phyloP scores from a whole-genome alignment of 2,888 invertebrate species.

The Dascillus cervinus region DNA sequence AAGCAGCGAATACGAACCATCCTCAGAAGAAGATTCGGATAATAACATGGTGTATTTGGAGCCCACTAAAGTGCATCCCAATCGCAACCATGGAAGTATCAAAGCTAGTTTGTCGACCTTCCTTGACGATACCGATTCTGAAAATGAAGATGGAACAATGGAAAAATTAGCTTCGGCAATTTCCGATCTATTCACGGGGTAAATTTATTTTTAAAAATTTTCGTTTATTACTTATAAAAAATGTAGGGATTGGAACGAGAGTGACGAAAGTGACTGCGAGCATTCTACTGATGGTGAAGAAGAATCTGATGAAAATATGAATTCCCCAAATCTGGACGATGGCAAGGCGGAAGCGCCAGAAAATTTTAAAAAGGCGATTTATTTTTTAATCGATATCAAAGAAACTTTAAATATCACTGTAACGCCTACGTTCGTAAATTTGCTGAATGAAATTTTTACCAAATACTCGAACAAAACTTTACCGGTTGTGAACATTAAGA shows the following conservation, averaged over 20 bases:
- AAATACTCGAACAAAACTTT: slow-evolving; percentile 40
- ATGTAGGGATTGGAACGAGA: slow-evolving; percentile 41
- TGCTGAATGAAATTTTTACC: slow-evolving; percentile 40
- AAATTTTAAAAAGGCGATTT: slow-evolving; percentile 48
- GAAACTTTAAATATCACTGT: slow-evolving; percentile 61
- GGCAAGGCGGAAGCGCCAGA: slow-evolving; percentile 13
- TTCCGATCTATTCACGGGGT: slow-evolving; percentile 70
- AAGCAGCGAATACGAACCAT: slow-evolving; percentile 27
- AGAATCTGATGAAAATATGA: slow-evolving; percentile 30
- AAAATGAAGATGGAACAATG: slow-evolving; percentile 61
- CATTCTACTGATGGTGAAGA: slow-evolving; percentile 51
- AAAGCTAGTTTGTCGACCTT: slow-evolving; percentile 48
- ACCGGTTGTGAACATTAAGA: slow-evolving; percentile 35
- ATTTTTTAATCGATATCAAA: slow-evolving; percentile 59
- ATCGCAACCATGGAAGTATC: slow-evolving; percentile 37
- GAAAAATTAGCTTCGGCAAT: slow-evolving; percentile 67
- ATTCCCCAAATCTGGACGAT: slow-evolving; percentile 14
- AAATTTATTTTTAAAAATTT: slow-evolving; percentile 23
- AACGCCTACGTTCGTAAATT: slow-evolving; percentile 56
- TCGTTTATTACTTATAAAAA: slow-evolving; percentile 24
- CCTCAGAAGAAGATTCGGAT: slow-evolving; percentile 37
- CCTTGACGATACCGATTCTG: slow-evolving; percentile 62
- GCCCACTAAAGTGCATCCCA: slow-evolving; percentile 32
- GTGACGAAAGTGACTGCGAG: slow-evolving; percentile 38
- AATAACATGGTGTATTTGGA: slow-evolving; percentile 42